phyloP scores from a whole-genome alignment of 2,113 vertebrate genomes.

The Mus spicilegus region DNA sequence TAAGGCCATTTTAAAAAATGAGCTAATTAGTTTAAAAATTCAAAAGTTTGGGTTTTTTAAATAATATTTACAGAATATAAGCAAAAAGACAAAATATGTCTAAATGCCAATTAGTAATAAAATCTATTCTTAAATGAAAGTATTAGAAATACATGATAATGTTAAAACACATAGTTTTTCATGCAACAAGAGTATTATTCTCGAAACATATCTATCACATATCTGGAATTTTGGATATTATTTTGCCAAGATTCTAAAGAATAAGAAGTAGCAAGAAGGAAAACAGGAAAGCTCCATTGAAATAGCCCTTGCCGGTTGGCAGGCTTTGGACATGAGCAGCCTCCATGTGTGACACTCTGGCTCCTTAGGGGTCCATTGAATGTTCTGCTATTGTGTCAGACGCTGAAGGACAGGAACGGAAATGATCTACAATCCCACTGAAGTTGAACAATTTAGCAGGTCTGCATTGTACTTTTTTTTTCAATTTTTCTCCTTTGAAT shows the following conservation, averaged over 20 bases:
- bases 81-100: not conserved
- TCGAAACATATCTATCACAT: not conserved
- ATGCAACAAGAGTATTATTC: not conserved
- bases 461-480: not conserved
- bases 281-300: not conserved
- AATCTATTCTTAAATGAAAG: not conserved
- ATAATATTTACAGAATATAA: not conserved
- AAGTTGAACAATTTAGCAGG: not conserved
- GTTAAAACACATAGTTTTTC: not conserved
- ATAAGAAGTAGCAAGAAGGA: not conserved
- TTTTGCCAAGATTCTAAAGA: not conserved
- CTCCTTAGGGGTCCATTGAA: not conserved
- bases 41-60: not conserved
- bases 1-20: not conserved
- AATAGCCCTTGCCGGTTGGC: not conserved
- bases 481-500: not conserved
- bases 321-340: not conserved
- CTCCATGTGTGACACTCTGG: not conserved
- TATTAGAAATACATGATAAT: conserved; percentile 24
- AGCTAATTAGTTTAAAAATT: not conserved
- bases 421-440: not conserved
- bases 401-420: conserved; percentile 13
- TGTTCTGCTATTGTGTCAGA: not conserved
- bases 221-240: not conserved
- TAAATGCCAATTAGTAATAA: not conserved